phyloP scores from a whole-genome alignment of 1,140 invertebrate genomes.

The Hypothenemus hampei region DNA sequence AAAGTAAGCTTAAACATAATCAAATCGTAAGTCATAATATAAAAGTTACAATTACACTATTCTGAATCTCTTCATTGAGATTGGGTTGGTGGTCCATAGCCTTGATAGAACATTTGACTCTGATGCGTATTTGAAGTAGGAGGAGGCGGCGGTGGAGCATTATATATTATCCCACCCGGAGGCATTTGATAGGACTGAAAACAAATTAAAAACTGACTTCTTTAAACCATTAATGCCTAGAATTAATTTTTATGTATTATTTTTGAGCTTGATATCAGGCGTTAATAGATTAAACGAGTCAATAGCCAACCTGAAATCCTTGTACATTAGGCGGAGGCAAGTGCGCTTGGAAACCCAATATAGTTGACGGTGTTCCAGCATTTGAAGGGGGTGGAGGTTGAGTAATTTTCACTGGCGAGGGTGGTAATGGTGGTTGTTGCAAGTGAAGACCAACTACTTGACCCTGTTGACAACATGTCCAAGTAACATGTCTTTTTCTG shows the following conservation, averaged over 20 bases:
- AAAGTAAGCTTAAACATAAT: too few species aligned
- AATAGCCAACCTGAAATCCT: slow-evolving; percentile 12
- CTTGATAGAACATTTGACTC: slow-evolving; percentile 15
- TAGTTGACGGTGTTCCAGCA: neutral
- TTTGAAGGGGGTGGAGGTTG: slow-evolving; percentile 24
- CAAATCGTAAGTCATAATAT: too few species aligned
- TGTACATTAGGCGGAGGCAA: slow-evolving; percentile 19
- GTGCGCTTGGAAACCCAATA: slow-evolving; percentile 19
- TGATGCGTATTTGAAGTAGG: slow-evolving; percentile 25
- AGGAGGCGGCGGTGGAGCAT: slow-evolving; percentile 39
- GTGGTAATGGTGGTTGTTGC: neutral
- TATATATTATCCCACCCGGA: slow-evolving; percentile 40
- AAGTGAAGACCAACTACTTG: neutral
- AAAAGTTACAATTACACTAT: too few species aligned
- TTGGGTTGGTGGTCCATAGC: slow-evolving; percentile 3
- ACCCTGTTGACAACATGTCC: neutral
- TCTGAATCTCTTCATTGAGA: too few species aligned
- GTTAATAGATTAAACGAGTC: too few species aligned
- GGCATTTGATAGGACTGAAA: slow-evolving; percentile 35
- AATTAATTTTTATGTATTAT: too few species aligned
- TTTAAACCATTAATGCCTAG: too few species aligned
- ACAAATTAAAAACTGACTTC: slow-evolving; percentile 20
- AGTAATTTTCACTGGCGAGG: neutral
- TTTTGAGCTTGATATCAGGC: too few species aligned
- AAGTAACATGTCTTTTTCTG: neutral